Base-by-base conservation (phyloP, 1,140 invertebrate genomes). In the Sycobia sp. region DNA sequence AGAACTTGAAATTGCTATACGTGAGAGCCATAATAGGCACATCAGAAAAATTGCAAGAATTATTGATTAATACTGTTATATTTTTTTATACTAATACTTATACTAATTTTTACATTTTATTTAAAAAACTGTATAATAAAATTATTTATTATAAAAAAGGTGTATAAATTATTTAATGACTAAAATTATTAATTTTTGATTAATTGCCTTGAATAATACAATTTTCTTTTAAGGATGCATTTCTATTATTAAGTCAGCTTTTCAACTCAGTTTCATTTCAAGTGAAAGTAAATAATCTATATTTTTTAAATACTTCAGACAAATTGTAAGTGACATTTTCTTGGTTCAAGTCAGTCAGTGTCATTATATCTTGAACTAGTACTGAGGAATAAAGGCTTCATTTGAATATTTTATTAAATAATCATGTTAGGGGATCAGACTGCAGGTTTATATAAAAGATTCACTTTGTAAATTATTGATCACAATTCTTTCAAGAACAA, bases 1-100 rank as follows among this genome's bases (percentile, higher is more conserved):
- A 71, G 82, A 85, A 58, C 71, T 90, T 49, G 87, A 89, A 67
- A 76, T 82, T 60, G 87, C 88, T 46, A 69, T 90, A 23, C 78
- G 82, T 59, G 87, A 89, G 75, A 83, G 85, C 36, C 83, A 81
- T 46, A 86, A 77, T 66, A 77, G 79, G 67, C 77, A 85, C 55
- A 77, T 78, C 22, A 72, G 81, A 44, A 82, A 76, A 61, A 73
- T 85, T 51, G 73, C 78, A 62, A 80, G 71, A 67, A 73, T 71
- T 27, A 62, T 75, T 32, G 78, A 79, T 69, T 78, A 54, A 75
- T 23, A 41, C 18, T 47, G n/a, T n/a, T 23, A 58, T 20, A 38
- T 11, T 60, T 58, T 54, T 14, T 39, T 49, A 27, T 11, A 53
- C 25, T n/a, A 7, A 16, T 46, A 34, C 46, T 18, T 13, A n/a